Conservation (phyloP, 2,113 vertebrate species). For the Dryoscopus gambensis region DNA sequence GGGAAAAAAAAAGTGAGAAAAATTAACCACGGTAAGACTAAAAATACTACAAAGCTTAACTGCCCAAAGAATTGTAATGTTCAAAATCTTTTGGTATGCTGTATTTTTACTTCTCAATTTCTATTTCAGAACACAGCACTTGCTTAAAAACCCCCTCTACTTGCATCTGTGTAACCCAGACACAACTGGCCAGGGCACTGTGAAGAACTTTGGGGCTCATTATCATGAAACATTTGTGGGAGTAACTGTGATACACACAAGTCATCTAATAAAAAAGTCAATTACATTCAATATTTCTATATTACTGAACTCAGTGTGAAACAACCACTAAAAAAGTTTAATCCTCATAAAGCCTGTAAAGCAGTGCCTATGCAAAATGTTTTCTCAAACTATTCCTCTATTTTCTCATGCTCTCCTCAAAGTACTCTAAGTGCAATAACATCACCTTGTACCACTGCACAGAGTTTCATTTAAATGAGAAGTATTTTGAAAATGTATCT, state of each 20-base stretch:
- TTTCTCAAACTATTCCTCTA: neutral
- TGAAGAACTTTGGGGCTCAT: neutral
- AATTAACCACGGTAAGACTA: neutral
- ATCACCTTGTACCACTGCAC: neutral
- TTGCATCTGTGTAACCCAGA: neutral
- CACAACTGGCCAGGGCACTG: neutral
- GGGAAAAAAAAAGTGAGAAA: neutral
- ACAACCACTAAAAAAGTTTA: neutral
- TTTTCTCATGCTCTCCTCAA: neutral
- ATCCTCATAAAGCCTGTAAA: neutral
- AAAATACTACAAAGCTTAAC: neutral
- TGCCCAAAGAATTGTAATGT: rapidly evolving
- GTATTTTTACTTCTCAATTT: neutral
- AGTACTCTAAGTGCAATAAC: neutral
- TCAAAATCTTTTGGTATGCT: neutral
- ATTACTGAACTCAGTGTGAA: neutral
- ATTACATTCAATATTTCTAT: neutral
- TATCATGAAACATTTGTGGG: neutral
- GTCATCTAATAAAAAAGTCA: neutral
- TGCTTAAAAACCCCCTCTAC: neutral
- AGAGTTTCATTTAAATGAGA: neutral
- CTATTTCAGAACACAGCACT: neutral
- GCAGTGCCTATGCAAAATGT: neutral
- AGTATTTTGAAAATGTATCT: neutral
- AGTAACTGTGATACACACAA: neutral